A percentile compares a stretch with the other conserved stretches of the same genome.
phyloP scores from a whole-genome alignment of 1,140 invertebrate species.

The Ganaspis sp. region DNA sequence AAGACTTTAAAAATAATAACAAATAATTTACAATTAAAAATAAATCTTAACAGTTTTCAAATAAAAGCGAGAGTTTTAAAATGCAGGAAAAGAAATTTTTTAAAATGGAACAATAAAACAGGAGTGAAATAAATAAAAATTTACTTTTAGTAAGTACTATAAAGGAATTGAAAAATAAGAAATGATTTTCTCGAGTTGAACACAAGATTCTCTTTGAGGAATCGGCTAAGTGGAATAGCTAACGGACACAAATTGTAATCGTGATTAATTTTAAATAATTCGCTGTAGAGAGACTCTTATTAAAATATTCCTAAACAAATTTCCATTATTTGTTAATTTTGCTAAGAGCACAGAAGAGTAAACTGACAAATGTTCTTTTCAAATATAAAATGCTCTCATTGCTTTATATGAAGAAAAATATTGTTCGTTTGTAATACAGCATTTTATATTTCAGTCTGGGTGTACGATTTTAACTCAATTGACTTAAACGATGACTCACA shows the following conservation, averaged over 20 bases:
- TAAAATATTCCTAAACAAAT: not conserved
- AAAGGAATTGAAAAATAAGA: too few relatives aligned
- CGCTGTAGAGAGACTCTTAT: not conserved
- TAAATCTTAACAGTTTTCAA: too few relatives aligned
- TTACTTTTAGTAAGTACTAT: too few relatives aligned
- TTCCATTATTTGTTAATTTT: not conserved
- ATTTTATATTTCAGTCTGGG: not conserved
- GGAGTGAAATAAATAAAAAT: too few relatives aligned
- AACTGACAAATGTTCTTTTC: too few relatives aligned
- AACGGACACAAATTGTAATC: not conserved
- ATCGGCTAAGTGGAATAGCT: not conserved
- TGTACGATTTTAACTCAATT: constrained; percentile 10
- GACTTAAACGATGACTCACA: not conserved
- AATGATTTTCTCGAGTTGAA: not conserved
- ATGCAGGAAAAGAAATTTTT: too few relatives aligned
- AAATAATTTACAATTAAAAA: too few relatives aligned
- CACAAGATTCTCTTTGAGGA: not conserved
- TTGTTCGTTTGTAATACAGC: not conserved
- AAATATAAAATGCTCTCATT: too few relatives aligned
- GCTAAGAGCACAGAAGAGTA: not conserved
- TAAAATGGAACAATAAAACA: too few relatives aligned
- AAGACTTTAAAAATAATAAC: too few relatives aligned
- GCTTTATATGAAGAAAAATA: not conserved
- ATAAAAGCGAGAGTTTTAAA: too few relatives aligned
- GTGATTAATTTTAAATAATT: not conserved